A percentile compares a stretch with the other conserved stretches of the same genome.
Conservation (phyloP, 1,140 invertebrate genomes). For the Cyclargus thomasi region DNA sequence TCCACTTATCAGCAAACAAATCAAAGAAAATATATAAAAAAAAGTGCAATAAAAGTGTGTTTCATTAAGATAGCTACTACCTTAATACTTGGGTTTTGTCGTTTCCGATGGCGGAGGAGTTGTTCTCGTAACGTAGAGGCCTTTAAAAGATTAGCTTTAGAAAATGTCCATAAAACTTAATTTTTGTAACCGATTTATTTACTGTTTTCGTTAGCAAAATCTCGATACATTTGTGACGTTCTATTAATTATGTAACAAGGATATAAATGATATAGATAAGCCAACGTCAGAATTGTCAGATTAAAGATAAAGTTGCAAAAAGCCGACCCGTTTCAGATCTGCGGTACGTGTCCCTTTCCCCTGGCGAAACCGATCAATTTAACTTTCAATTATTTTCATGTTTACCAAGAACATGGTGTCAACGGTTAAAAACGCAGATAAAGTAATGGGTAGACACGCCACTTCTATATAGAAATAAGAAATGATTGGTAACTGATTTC, state of each 20-base stretch:
- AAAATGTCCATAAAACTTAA: too few species aligned
- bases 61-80: too few species aligned
- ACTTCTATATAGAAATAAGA: not conserved
- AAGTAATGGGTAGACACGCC: not conserved
- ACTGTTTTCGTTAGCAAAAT: too few species aligned
- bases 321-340: slow-evolving; percentile 3
- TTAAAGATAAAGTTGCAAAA: slow-evolving; percentile 1
- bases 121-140: too few species aligned
- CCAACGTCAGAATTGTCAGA: not conserved
- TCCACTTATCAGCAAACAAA: too few species aligned
- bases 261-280: slow-evolving; percentile 10
- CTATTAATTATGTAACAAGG: not conserved
- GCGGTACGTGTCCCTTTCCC: not conserved
- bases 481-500: not conserved
- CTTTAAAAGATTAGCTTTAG: too few species aligned
- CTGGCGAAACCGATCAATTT: slow-evolving; percentile 8
- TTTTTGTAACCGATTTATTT: too few species aligned
- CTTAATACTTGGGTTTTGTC: too few species aligned
- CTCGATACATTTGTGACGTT: too few species aligned
- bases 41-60: too few species aligned
- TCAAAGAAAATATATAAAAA: too few species aligned
- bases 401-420: slow-evolving; percentile 3
- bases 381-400: slow-evolving; percentile 15
- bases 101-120: too few species aligned
- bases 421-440: not conserved